Evolutionary conservation across 1,140 invertebrate genomes (phyloP).

Genomic region (Eurytemora carolleeae): DNA sequence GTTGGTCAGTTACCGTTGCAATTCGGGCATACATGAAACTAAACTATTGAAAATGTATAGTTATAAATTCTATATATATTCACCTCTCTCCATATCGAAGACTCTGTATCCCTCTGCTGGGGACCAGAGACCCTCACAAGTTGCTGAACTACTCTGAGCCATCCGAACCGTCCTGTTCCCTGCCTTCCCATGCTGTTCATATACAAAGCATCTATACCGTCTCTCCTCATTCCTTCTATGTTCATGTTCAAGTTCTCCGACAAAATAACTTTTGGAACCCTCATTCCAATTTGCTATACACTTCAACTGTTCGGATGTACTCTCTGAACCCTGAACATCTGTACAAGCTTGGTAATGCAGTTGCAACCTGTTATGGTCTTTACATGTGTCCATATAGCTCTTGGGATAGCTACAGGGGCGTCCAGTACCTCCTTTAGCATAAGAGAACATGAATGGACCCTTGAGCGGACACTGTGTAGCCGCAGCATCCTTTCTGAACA

Average conservation of each 20-base stretch:
- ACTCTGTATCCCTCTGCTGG: not conserved
- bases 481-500: conserved; percentile 56
- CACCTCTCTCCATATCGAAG: not conserved
- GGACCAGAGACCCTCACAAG: not conserved
- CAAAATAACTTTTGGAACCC: not conserved
- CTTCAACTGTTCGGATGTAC: not conserved
- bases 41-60: no score
- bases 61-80: no score
- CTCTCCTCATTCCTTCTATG: not conserved
- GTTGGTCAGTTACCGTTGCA: no score
- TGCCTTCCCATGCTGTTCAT: not conserved
- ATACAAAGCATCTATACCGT: not conserved
- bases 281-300: not conserved
- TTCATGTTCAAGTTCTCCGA: not conserved
- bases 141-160: not conserved
- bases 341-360: conserved; percentile 78
- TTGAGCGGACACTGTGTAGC: conserved; percentile 28
- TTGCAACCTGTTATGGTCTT: conserved; percentile 51
- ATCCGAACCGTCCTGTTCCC: not conserved
- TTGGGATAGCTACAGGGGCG: conserved; percentile 45
- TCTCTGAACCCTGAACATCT: conserved; percentile 39
- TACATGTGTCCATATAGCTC: conserved; percentile 57
- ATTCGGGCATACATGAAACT: no score
- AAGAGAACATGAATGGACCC: conserved; percentile 55
- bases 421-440: conserved; percentile 45